Base-by-base conservation (phyloP, 2,888 invertebrate genomes). In the Chesias legatella region DNA sequence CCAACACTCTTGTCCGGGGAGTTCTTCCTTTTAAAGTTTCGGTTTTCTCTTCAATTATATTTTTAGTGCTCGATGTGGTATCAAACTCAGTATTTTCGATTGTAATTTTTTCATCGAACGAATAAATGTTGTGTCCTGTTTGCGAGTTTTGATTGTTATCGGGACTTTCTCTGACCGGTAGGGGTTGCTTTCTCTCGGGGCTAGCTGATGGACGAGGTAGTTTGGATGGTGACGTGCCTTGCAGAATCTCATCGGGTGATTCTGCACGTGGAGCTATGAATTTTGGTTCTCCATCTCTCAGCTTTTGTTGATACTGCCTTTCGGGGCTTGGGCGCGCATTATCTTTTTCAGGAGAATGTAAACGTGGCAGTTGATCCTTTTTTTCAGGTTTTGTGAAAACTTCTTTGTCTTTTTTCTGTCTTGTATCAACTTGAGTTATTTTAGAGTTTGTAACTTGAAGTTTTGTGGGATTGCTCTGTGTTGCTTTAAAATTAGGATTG, bases 381-480 rank as follows among this genome's bases (percentile, higher is more conserved):
- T 41, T 35, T 10, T 30, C 46, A n/a, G 11, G 32, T 1, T 35
- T 50, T 37, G 48, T 48, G 0, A 37, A 46, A 0, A 38, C 24
- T 7, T 36, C 35, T 36, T 47, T 25, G 23, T 44, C 29, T 6
- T 37, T 28, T 25, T 56, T 46, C 9, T 45, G 44, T 20, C 33
- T 39, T 3, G 30, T 52, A 4, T 28, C 30, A 33, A 52, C 33
- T 24, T 51, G 36, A 10, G 21, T 23, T 33, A 34, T 52, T 39
- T 51, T 49, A 10, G 53, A 48, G 28, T 61, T 64, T 13, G 67
- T 67, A 35, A 75, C 68, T 43, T 65, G 57, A n/a, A 69, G 50
- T 56, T 80, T 77, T 8, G 68, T 63, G 0, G 77, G 73, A 3
- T 78, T 79, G 23, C 43, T 65, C n/a, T 73, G 70, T 40, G 64